A percentile compares a stretch with the other conserved stretches of the same genome.
Evolutionary conservation across 1,140 invertebrate species (phyloP).

Genomic region (Neodiprion virginianus): DNA sequence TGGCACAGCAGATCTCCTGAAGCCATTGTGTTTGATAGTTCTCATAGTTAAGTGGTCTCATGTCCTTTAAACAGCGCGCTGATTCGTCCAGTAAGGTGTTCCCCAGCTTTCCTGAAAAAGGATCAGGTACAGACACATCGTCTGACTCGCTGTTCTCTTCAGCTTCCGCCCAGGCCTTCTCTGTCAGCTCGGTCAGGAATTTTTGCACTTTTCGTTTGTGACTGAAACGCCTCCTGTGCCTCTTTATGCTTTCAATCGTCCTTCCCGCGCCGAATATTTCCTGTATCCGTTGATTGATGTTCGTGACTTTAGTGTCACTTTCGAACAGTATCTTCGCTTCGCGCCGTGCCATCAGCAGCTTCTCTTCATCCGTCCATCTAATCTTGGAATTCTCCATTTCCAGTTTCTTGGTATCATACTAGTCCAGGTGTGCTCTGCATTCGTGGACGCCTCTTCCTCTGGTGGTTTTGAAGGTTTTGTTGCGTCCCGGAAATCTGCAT

Average conservation of each 20-base stretch:
- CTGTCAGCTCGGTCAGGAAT: too few species aligned
- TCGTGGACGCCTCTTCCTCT: slow-evolving; percentile 29
- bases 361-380: slow-evolving; percentile 25
- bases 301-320: background rate
- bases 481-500: slow-evolving; percentile 65
- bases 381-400: background rate
- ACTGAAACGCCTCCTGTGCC: slow-evolving; percentile 8
- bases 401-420: slow-evolving; percentile 19
- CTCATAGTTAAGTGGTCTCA: too few species aligned
- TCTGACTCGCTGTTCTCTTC: too few species aligned
- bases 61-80: too few species aligned
- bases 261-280: slow-evolving; percentile 9
- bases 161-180: too few species aligned
- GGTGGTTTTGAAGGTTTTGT: background rate
- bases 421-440: slow-evolving; percentile 22
- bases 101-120: too few species aligned
- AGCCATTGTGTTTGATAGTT: too few species aligned
- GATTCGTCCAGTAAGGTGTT: too few species aligned
- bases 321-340: slow-evolving; percentile 15
- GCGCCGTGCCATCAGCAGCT: slow-evolving; percentile 15
- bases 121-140: too few species aligned
- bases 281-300: slow-evolving; percentile 8
- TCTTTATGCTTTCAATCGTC: slow-evolving; percentile 28
- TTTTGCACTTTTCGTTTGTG: too few species aligned
- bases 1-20: too few species aligned